Conservation (phyloP, 2,113 vertebrate species). For the Cygnus buccinator region DNA sequence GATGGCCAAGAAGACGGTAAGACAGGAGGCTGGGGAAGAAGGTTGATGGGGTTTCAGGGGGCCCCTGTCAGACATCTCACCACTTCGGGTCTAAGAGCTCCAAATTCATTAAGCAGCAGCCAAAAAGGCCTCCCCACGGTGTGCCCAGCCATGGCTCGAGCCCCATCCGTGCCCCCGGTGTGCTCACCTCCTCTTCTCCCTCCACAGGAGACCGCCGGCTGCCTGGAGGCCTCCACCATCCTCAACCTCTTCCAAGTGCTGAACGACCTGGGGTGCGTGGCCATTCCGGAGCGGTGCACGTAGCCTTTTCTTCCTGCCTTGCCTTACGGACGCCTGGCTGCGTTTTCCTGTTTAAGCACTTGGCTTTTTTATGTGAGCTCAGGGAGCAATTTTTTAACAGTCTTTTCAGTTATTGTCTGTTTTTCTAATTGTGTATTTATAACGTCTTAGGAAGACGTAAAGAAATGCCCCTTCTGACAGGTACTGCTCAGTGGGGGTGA, state of each 20-base stretch:
- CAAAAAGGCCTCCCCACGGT: not conserved
- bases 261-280: not conserved
- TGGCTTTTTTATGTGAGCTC: not conserved
- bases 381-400: not conserved
- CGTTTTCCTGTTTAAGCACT: not conserved
- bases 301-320: not conserved
- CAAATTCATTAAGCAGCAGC: not conserved
- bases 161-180: rapidly evolving
- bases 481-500: not conserved
- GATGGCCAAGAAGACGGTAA: not conserved
- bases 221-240: not conserved
- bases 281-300: not conserved
- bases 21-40: not conserved
- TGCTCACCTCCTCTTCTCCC: not conserved
- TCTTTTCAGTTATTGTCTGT: not conserved
- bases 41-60: rapidly evolving
- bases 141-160: no score
- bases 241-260: not conserved
- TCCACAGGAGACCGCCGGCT: not conserved
- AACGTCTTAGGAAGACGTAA: not conserved
- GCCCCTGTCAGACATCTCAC: not conserved
- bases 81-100: not conserved
- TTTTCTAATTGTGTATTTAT: not conserved
- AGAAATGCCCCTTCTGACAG: not conserved
- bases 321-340: not conserved